Base-by-base conservation (phyloP, 2,113 vertebrate species). In the Acanthisitta chloris region DNA sequence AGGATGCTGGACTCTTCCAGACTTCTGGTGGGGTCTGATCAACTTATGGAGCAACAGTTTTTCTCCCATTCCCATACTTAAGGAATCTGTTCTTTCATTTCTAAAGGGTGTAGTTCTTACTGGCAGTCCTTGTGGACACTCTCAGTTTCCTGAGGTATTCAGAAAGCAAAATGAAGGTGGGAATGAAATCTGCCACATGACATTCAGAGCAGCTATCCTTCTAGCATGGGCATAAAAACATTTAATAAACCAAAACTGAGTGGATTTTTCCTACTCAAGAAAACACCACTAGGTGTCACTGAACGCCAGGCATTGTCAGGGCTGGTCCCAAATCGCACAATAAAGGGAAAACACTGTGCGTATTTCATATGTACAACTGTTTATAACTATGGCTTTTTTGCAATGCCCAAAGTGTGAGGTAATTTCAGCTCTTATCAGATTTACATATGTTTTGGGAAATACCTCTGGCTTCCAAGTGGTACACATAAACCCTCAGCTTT, bases 281-380 rank as follows among this genome's bases (percentile, higher is more conserved):
- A 91, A 57, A 25, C 1, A 29, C 93, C 96, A 81, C 90, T 81
- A 94, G 96, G 20, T 94, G 96, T 94, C 96, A 93, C 79, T 92
- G 29, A 76, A 90, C 16, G 69, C 29, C 74, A 66, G 54, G 36
- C 17, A 81, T 77, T 72, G 17, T 9, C 46, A 9, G 1, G 2
- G 4, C 17, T 12, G 6, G 5, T 33, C 40, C 23, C 1, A 3
- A 10, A 23, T 13, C 0, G 0, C 1, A 1, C 6, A 1, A 14
- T 12, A 8, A 36, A 16, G 33, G 0, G 0, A 12, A 45, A 40
- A 4, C 10, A 4, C 4, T 2, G 1, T 0, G 17, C 1, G 0
- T 42, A 8, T 54, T 86, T 52, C 24, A 6, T 17, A 13, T 4
- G 2, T 3, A 16, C 3, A 4, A 5, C 0, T 1, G 7, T 11